phyloP scores from a whole-genome alignment of 2,113 vertebrate species.

The Macroglossus sobrinus region DNA sequence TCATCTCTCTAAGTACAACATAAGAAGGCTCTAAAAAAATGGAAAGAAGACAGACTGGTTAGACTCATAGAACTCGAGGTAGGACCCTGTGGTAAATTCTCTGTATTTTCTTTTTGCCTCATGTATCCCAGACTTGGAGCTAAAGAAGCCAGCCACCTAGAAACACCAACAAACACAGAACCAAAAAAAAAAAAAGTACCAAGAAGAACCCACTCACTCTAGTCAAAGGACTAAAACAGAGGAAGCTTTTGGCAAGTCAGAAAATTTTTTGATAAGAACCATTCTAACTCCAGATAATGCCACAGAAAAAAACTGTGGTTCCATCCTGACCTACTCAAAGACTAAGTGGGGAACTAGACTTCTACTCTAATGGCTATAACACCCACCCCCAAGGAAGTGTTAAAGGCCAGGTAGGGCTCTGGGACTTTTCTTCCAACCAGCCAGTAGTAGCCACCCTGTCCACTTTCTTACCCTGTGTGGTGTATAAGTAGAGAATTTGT shows the following conservation, averaged over 20 bases:
- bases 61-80: neutral
- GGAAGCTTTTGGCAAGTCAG: neutral
- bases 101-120: neutral
- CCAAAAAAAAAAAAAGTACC: neutral
- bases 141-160: neutral
- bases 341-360: neutral
- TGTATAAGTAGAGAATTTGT: neutral
- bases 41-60: neutral
- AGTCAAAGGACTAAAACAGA: neutral
- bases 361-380: neutral
- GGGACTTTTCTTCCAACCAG: neutral
- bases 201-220: neutral
- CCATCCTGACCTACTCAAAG: neutral
- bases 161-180: neutral
- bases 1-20: neutral
- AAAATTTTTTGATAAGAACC: conserved; percentile 10
- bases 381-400: neutral
- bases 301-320: neutral
- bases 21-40: neutral
- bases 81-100: neutral
- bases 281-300: neutral
- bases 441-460: neutral
- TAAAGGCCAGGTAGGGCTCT: neutral
- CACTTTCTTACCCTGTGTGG: neutral
- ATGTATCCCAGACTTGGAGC: neutral